These are phyloP conservation scores for Pygoscelis antarcticus DNA, from an alignment of 2,113 vertebrate genomes.

Conservation along the genomic window DNA sequence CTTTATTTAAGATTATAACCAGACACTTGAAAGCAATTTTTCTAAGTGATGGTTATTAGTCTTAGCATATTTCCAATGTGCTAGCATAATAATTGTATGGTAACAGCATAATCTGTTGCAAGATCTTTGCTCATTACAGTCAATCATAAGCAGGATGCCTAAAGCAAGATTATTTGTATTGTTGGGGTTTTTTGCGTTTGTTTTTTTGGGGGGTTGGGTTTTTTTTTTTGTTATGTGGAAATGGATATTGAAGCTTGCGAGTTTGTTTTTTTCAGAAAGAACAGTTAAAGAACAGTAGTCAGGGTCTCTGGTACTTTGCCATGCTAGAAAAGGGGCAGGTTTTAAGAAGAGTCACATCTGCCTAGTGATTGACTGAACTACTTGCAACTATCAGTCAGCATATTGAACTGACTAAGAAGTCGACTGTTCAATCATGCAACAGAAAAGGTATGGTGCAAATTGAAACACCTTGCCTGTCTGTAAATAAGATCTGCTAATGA, in stretches of 20 bases:
- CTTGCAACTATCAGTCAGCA: not conserved
- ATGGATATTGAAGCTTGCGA: not conserved
- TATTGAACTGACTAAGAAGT: not conserved
- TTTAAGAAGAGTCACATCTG: not conserved
- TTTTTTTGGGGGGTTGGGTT: accelerated
- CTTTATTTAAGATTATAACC: not conserved
- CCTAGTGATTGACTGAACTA: not conserved
- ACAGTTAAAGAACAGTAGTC: not conserved
- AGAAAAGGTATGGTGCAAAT: not conserved
- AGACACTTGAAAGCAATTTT: not conserved
- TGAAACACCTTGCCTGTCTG: not conserved
- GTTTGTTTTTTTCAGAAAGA: not conserved
- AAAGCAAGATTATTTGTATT: not conserved
- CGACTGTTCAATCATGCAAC: not conserved
- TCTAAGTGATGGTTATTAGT: not conserved
- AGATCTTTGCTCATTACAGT: not conserved
- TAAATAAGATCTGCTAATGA: not conserved
- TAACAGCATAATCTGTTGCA: not conserved
- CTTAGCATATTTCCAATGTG: not conserved
- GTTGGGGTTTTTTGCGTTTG: not conserved
- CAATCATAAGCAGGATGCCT: not conserved
- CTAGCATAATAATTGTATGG: not conserved
- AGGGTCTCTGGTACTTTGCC: not conserved
- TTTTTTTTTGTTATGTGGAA: not conserved
- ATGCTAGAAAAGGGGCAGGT: not conserved